Percentiles rank a stretch among this genome's conserved stretches.
Evolutionary conservation across 2,888 invertebrate species (phyloP).

Genomic region (Melinaea menophilus): DNA sequence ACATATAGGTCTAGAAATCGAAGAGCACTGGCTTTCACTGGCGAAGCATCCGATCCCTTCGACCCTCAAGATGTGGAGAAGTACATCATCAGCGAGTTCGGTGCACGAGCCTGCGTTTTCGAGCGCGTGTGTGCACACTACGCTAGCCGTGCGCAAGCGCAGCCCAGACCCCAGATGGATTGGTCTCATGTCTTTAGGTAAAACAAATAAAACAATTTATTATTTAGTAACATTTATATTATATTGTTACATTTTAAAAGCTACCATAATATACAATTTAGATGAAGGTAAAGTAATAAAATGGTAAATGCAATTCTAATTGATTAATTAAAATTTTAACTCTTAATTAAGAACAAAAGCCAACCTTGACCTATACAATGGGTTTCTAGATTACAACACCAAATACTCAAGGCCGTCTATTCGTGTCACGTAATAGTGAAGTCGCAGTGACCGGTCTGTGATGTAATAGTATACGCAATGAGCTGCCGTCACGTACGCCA

Average conservation of each 20-base stretch:
- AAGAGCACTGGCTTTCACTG: slow-evolving; percentile 64
- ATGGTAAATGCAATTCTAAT: not conserved
- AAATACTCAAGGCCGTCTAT: slow-evolving; percentile 59
- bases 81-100: slow-evolving; percentile 85
- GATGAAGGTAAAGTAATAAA: not conserved
- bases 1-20: slow-evolving; percentile 84
- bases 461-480: slow-evolving; percentile 6
- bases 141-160: slow-evolving; percentile 76
- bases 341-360: slow-evolving; percentile 20
- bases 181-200: slow-evolving; percentile 90
- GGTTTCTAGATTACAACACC: slow-evolving; percentile 54
- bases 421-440: slow-evolving; percentile 42
- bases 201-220: slow-evolving; percentile 15
- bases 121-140: slow-evolving; percentile 87
- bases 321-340: slow-evolving; percentile 3
- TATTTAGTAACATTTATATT: no score
- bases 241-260: slow-evolving; percentile 9
- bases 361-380: slow-evolving; percentile 52
- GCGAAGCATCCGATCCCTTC: slow-evolving; percentile 50
- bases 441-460: slow-evolving; percentile 22
- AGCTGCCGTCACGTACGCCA: slow-evolving; percentile 38
- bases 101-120: slow-evolving; percentile 86
- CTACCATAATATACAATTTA: slow-evolving; percentile 4
- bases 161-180: slow-evolving; percentile 75
- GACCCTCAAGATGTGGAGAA: slow-evolving; percentile 88